Evolutionary conservation across 1,140 invertebrate genomes (phyloP).

Genomic region (Papilio aristodemus): DNA sequence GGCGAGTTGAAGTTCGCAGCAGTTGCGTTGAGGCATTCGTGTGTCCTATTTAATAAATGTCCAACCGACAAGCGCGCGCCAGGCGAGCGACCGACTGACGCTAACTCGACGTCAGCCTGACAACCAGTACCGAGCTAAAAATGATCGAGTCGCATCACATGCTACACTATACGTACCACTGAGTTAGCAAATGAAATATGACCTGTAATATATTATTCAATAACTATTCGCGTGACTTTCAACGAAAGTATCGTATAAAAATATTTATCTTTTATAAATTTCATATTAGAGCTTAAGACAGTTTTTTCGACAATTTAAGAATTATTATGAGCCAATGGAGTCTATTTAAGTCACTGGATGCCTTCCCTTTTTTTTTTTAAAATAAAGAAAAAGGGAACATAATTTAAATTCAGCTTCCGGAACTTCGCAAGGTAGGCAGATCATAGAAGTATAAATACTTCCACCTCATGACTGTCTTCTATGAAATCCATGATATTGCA

Average conservation of each 20-base stretch:
- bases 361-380: too few species aligned
- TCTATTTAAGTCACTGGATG: too few species aligned
- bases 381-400: too few species aligned
- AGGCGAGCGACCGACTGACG: slow-evolving; percentile 47
- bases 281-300: too few species aligned
- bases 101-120: slow-evolving; percentile 66
- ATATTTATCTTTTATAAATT: background rate
- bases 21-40: slow-evolving; percentile 46
- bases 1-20: slow-evolving; percentile 38
- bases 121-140: slow-evolving; percentile 55
- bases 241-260: background rate
- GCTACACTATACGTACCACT: slow-evolving; percentile 27
- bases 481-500: too few species aligned
- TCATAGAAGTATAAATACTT: too few species aligned
- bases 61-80: slow-evolving; percentile 41
- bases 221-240: background rate
- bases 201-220: slow-evolving; percentile 20
- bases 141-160: slow-evolving; percentile 53
- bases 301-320: too few species aligned
- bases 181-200: background rate
- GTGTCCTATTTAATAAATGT: slow-evolving; percentile 69
- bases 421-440: too few species aligned
- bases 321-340: too few species aligned
- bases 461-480: too few species aligned
- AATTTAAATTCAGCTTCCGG: too few species aligned